phyloP scores from a whole-genome alignment of 2,113 vertebrate species.

The Colossoma macropomum region DNA sequence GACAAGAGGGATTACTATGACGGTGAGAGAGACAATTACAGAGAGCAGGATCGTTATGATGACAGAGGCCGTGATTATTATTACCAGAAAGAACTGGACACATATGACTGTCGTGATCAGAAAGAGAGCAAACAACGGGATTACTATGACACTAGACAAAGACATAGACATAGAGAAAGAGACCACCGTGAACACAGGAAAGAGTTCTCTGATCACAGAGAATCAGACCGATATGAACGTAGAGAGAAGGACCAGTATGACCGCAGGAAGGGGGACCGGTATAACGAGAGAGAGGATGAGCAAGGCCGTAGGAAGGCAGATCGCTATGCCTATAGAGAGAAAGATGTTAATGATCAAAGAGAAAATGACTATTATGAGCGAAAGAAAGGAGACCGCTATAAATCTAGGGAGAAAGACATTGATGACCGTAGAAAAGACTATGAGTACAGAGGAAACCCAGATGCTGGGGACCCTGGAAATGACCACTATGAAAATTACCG shows the following conservation, averaged over 20 bases:
- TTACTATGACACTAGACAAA: slow-evolving; percentile 60
- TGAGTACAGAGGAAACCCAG: slow-evolving; percentile 7
- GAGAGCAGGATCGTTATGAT: slow-evolving; percentile 51
- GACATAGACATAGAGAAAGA: slow-evolving; percentile 51
- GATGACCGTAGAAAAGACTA: slow-evolving; percentile 31
- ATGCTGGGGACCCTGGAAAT: slow-evolving; percentile 15
- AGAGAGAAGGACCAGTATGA: slow-evolving; percentile 49
- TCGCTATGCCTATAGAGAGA: slow-evolving; percentile 55
- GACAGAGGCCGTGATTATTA: slow-evolving; percentile 48
- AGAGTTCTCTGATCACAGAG: slow-evolving; percentile 47
- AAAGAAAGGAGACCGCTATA: slow-evolving; percentile 41
- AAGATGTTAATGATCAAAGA: slow-evolving; percentile 56
- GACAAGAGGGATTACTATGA: slow-evolving; percentile 59
- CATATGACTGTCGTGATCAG: slow-evolving; percentile 58
- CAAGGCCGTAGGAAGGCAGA: slow-evolving; percentile 10
- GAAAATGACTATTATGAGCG: slow-evolving; percentile 57
- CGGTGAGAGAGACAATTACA: slow-evolving; percentile 56
- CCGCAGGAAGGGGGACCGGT: slow-evolving; percentile 56
- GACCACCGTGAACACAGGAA: slow-evolving; percentile 57
- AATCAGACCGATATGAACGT: slow-evolving; percentile 58
- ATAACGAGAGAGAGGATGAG: slow-evolving; percentile 8
- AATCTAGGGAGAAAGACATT: slow-evolving; percentile 47
- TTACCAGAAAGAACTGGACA: slow-evolving; percentile 60
- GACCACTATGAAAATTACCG: slow-evolving; percentile 18
- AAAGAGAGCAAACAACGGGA: slow-evolving; percentile 53